Conservation (phyloP, 2,888 invertebrate genomes). For the Limnephilus rhombicus region DNA sequence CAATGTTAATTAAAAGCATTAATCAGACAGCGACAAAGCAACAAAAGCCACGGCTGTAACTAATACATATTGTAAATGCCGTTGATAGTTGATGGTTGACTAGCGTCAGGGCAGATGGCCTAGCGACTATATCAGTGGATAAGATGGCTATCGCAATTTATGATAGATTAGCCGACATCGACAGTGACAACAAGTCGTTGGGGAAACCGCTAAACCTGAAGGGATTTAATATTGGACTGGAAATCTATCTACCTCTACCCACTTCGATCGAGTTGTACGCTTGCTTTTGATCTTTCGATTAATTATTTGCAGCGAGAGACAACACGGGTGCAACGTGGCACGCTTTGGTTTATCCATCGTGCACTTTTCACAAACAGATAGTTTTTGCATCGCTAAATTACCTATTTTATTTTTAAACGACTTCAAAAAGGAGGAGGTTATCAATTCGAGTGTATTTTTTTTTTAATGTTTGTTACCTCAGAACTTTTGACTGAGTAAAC, state of each 20-base stretch:
- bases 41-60: neutral
- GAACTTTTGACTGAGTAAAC: no score
- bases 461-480: no score
- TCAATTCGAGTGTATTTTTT: no score
- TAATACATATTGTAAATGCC: slow-evolving; percentile 8
- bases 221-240: neutral
- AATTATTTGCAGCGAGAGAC: neutral
- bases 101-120: slow-evolving; percentile 13
- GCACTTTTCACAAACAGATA: neutral
- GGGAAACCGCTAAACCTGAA: neutral
- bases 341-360: neutral
- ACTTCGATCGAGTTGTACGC: neutral
- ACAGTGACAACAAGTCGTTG: neutral
- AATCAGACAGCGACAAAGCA: neutral
- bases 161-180: neutral
- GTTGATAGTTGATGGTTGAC: neutral
- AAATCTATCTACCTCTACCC: neutral
- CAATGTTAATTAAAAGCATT: slow-evolving; percentile 13
- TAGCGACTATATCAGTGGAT: slow-evolving; percentile 13
- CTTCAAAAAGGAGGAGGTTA: no score
- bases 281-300: neutral
- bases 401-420: no score
- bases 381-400: neutral
- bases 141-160: slow-evolving; percentile 18
- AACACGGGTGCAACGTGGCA: neutral